Evolutionary conservation across 2,888 invertebrate species (phyloP), one percentile per base, ranked within the genome.

Genomic region (Cybosia mesomella): DNA sequence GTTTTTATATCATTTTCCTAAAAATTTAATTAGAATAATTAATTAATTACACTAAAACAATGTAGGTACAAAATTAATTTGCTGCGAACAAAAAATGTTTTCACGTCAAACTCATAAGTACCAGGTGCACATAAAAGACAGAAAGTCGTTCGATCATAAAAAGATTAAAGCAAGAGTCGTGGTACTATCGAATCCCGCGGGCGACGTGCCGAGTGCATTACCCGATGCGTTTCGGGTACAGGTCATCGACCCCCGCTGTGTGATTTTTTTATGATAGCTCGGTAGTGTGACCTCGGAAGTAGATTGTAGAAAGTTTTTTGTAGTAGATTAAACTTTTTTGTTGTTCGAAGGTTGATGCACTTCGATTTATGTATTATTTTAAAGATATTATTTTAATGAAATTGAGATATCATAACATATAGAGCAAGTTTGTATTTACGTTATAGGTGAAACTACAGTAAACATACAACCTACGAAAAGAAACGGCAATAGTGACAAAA

Each of bases 231-330:
- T 89, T 89, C 87, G 89, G 89, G 87, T 88, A 85, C 73, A 70
- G 89, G 83, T 77, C 86, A 60, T 77, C 81, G 87, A 85, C 83
- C 89, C 76, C 80, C 79, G 79, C 84, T 86, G 85, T 89, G 87
- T 88, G 88, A 89, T 90, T 89, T 90, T 90, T 90, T 90, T 89
- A 89, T 88, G 88, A 83, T 77, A 74, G 75, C 76, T 74, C 70
- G 75, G 84, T 83, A 81, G 72, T 82, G 75, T 82, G 83, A 83
- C 82, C 84, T 83, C 82, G 80, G 82, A 83, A 83, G 82, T 82
- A 80, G 80, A 82, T 73, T 78, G 76, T 82, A 68, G 76, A 74
- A 63, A 70, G 59, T 64, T 73, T 70, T 77, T 81, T 81, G 55
- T 78, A 55, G 60, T 61, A 61, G 68, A 61, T 64, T 54, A 64